These are phyloP conservation scores for Horisme vitalbata DNA, from an alignment of 2,888 invertebrate species.

Conservation along the genomic window DNA sequence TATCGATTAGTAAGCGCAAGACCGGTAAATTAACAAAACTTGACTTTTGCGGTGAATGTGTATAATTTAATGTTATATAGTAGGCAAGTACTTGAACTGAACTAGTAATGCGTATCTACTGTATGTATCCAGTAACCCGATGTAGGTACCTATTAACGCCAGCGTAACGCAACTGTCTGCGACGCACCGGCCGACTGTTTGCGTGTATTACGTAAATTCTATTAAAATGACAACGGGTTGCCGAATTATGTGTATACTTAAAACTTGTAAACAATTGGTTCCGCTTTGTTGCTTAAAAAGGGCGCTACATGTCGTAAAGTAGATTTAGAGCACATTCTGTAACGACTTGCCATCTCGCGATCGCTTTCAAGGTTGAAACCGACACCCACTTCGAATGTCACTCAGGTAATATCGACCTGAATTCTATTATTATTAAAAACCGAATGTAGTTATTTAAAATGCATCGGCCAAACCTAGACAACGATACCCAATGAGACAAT, in stretches of 20 bases:
- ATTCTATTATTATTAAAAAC: conserved; percentile 42
- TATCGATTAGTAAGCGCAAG: conserved; percentile 38
- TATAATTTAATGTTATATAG: conserved; percentile 41
- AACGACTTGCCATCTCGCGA: conserved; percentile 58
- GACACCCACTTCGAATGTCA: conserved; percentile 55
- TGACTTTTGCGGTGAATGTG: conserved; percentile 52
- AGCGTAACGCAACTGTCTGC: conserved; percentile 58
- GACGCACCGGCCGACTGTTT: conserved; percentile 48
- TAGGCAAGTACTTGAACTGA: conserved; percentile 52
- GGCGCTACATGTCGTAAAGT: conserved; percentile 56
- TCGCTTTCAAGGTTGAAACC: conserved; percentile 70
- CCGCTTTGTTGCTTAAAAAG: conserved; percentile 69
- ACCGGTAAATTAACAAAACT: conserved; percentile 49
- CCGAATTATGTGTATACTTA: conserved; percentile 49
- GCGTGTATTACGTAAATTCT: conserved; percentile 67
- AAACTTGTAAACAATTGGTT: conserved; percentile 58
- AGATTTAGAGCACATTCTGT: conserved; percentile 40
- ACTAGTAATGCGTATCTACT: conserved; percentile 53
- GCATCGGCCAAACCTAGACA: conserved; percentile 31
- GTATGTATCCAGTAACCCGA: conserved; percentile 55
- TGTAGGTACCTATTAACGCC: conserved; percentile 41
- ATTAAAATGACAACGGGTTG: conserved; percentile 62
- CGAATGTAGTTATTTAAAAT: conserved; percentile 40
- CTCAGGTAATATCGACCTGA: conserved; percentile 49
- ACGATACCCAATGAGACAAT: conserved; percentile 34